Conservation (phyloP, 2,797 vertebrate species). For the Halcyon badia region DNA sequence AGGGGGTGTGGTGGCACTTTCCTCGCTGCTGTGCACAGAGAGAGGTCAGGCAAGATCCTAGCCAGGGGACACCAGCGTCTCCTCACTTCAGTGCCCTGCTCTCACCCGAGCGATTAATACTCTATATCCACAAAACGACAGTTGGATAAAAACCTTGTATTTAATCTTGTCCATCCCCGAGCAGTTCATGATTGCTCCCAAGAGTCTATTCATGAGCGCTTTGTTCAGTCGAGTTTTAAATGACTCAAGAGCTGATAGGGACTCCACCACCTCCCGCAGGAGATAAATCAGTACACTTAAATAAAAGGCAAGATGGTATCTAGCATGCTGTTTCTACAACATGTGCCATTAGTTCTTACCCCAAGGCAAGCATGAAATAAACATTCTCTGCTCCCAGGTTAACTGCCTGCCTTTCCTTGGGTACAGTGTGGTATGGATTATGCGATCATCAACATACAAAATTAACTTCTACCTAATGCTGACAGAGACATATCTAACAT, state of each 20-base stretch:
- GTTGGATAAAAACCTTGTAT: constrained; percentile 49
- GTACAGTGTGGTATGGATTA: constrained; percentile 15
- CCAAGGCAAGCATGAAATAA: constrained; percentile 73
- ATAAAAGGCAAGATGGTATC: constrained; percentile 76
- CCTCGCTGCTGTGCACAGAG: rapidly evolving
- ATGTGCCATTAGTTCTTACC: constrained; percentile 65
- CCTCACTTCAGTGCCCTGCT: not conserved
- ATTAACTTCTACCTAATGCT: constrained; percentile 27
- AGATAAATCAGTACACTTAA: constrained; percentile 74
- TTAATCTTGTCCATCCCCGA: constrained; percentile 72
- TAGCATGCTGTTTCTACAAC: constrained; percentile 61
- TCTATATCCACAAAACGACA: not conserved
- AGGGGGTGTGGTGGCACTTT: not conserved
- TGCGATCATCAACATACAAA: constrained; percentile 18
- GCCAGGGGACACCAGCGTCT: not conserved
- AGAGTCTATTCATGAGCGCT: constrained; percentile 66
- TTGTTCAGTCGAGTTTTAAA: constrained; percentile 73
- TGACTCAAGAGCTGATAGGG: constrained; percentile 65
- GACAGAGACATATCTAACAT: constrained; percentile 47
- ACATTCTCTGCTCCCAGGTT: constrained; percentile 63
- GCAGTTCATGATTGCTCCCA: constrained; percentile 64
- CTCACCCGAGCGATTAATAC: not conserved
- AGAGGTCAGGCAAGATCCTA: rapidly evolving
- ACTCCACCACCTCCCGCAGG: constrained; percentile 50
- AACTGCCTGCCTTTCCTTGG: constrained; percentile 45